Conservation (phyloP, 2,888 invertebrate species). For the Chorisops tibialis region DNA sequence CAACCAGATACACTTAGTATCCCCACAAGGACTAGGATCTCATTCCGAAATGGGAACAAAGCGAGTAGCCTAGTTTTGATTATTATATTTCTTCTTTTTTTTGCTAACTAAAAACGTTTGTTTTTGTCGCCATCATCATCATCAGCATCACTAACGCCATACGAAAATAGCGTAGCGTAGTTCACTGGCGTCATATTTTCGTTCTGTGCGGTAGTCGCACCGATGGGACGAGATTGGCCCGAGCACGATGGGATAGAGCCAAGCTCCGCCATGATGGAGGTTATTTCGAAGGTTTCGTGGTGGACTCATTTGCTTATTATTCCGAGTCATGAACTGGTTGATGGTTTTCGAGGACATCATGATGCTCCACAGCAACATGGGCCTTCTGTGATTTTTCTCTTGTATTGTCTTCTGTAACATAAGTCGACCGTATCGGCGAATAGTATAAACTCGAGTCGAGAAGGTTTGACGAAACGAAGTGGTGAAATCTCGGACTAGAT, state of each 20-base stretch:
- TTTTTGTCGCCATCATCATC: slow-evolving; percentile 13
- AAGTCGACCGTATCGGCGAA: slow-evolving; percentile 6
- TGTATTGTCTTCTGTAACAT: neutral
- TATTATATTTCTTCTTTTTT: neutral
- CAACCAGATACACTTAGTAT: slow-evolving; percentile 22
- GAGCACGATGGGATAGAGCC: no score
- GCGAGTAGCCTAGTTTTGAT: slow-evolving; percentile 6
- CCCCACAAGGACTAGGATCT: slow-evolving; percentile 6
- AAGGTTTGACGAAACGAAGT: no score
- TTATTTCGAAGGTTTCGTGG: neutral
- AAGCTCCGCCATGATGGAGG: no score
- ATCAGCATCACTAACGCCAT: neutral
- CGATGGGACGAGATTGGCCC: no score
- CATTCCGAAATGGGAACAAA: neutral
- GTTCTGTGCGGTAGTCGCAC: no score
- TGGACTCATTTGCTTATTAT: slow-evolving; percentile 15
- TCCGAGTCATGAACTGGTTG: slow-evolving; percentile 15
- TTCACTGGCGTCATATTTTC: no score
- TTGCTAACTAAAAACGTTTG: no score
- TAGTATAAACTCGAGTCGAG: neutral
- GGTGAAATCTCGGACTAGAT: no score
- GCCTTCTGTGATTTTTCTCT: no score
- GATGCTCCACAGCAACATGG: neutral
- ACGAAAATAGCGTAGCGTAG: no score
- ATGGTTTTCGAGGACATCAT: slow-evolving; percentile 6